Percentiles rank a stretch among this genome's conserved stretches.
These are phyloP conservation scores for Bombus turneri DNA, from an alignment of 1,140 invertebrate species.

Conservation along the genomic window DNA sequence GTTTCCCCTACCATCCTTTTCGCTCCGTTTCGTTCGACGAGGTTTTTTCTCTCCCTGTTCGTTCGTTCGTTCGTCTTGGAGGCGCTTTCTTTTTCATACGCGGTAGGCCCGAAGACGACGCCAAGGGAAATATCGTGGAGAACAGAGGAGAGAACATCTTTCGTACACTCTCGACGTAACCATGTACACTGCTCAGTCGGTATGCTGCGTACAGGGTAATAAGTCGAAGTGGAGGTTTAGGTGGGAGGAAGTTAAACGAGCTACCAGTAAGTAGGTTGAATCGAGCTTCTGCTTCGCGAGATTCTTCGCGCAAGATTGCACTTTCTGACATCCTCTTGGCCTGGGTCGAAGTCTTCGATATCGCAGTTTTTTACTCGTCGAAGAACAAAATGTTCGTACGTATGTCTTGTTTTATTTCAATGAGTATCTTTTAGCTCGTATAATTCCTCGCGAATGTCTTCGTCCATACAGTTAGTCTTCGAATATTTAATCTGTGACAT, in stretches of 20 bases:
- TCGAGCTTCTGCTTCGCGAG: not conserved
- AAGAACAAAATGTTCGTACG: not conserved
- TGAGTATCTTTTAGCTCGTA: not conserved
- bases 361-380: not conserved
- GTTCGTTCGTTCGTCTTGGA: not conserved
- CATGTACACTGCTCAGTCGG: not conserved
- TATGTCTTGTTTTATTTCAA: not conserved
- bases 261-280: not conserved
- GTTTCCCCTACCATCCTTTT: not conserved
- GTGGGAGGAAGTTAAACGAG: not conserved
- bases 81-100: not conserved
- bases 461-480: not conserved
- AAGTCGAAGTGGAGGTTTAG: not conserved
- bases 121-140: slow-evolving; percentile 14
- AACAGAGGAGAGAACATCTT: not conserved
- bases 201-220: not conserved
- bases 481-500: no score
- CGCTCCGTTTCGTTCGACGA: not conserved
- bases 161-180: not conserved
- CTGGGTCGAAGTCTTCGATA: not conserved
- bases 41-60: not conserved
- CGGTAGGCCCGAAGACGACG: not conserved
- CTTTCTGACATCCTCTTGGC: not conserved
- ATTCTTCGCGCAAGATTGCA: not conserved
- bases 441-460: not conserved